A percentile compares a stretch with the other conserved stretches of the same genome.
Evolutionary conservation across 2,797 vertebrate species (phyloP).

Genomic region (Periophthalmus magnuspinnatus): DNA sequence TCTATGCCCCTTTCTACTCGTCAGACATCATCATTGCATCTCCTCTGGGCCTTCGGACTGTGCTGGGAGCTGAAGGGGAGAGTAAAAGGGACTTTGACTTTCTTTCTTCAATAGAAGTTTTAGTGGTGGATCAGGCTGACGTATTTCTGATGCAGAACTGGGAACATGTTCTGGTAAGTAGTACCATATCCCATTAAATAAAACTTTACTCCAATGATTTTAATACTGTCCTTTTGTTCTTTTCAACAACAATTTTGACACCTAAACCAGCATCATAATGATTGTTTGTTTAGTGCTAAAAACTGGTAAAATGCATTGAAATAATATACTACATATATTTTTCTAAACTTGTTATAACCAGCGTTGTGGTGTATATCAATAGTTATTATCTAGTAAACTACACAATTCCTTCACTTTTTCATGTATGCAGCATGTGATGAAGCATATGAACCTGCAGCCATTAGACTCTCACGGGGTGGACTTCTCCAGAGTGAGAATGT

Average conservation of each 20-base stretch:
- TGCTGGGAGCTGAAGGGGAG: constrained; percentile 91
- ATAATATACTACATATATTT: too few species aligned
- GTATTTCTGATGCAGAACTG: constrained; percentile 98
- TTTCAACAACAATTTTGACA: too few species aligned
- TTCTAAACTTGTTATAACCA: too few species aligned
- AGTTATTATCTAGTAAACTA: neutral
- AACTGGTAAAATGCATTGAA: too few species aligned
- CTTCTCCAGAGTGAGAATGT: constrained; percentile 94
- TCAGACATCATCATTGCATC: constrained; percentile 96
- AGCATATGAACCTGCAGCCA: constrained; percentile 90
- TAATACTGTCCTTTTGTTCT: too few species aligned
- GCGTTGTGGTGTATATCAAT: too few species aligned
- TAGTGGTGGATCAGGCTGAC: constrained; percentile 92
- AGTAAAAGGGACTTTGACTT: constrained; percentile 93
- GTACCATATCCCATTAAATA: neutral
- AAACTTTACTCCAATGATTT: neutral
- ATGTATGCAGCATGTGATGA: constrained; percentile 83
- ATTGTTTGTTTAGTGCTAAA: too few species aligned
- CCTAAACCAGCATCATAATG: too few species aligned
- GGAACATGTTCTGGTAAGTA: constrained; percentile 92
- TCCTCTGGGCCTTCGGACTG: constrained; percentile 90
- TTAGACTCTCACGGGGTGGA: constrained; percentile 90
- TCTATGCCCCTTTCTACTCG: constrained; percentile 95
- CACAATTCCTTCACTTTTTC: neutral
- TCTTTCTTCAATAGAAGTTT: constrained; percentile 90